Base-by-base conservation (phyloP, 2,888 invertebrate species). In the Hyposoter dolosus region DNA sequence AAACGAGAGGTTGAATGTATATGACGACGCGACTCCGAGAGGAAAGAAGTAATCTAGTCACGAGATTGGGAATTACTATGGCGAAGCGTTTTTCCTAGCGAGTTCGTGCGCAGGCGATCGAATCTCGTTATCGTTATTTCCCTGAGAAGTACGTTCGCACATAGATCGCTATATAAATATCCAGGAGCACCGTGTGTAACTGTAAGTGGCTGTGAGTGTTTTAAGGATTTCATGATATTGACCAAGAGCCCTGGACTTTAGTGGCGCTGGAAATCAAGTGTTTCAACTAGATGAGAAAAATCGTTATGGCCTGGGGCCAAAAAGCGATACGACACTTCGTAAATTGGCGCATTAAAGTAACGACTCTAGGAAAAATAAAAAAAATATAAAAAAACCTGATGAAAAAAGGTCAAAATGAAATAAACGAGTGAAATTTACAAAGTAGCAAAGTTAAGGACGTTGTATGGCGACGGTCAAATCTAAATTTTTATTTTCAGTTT, bases 101-200 rank as follows among this genome's bases (percentile, higher is more conserved):
- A 53, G 63, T 35, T 71, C 75, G 79, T 53, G 65, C 79, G 56
- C n/a, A 19, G n/a, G n/a, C 83, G 53, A 83, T 83, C 72, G 83
- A 63, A 63, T 43, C 81, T 83, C 77, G 83, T 86, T 86, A 86
- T 81, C 83, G 86, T 86, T 78, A 86, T 86, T 83, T 83, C 86
- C 75, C 81, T 83, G 79, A 76, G 32, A 65, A 77, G 32, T 74
- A 19, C 28, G 47, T 75, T 32, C 32, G 63, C 15, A 56, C 28
- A 68, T 53, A 50, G 9, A 35, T 63, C 10, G 32, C 32, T 32
- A 4, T 3, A 74, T 1, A 15, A 60, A 60, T 15, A 15, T 60
- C 0, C 9, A 28, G 3, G 28, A 28, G 12, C 28, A 4, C n/a
- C 19, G 74, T 45, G 45, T 63, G 43, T 10, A n/a, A 47, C 32